Percentiles rank a stretch among this genome's conserved stretches.
These are phyloP conservation scores for Ptilonorhynchus violaceus DNA, from an alignment of 2,113 vertebrate species.

Conservation along the genomic window DNA sequence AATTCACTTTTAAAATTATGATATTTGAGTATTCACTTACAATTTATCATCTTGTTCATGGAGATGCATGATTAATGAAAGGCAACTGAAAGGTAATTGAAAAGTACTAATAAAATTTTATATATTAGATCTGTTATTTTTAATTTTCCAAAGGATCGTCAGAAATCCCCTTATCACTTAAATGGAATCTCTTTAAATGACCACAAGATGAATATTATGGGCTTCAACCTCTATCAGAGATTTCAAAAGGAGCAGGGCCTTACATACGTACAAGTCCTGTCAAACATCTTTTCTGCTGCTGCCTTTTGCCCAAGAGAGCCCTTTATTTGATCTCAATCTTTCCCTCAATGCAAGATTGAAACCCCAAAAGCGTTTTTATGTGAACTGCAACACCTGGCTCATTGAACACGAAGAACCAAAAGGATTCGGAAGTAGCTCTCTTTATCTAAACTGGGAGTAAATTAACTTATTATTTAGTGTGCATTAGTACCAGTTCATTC, in stretches of 20 bases:
- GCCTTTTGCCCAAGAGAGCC: not conserved
- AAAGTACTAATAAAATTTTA: slow-evolving; percentile 48
- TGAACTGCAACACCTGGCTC: not conserved
- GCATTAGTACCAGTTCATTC: not conserved
- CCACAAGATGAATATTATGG: not conserved
- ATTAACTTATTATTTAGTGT: not conserved
- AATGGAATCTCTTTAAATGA: not conserved
- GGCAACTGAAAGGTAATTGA: slow-evolving; percentile 41
- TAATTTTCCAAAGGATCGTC: slow-evolving; percentile 6
- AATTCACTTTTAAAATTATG: not conserved
- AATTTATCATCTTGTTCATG: slow-evolving; percentile 45
- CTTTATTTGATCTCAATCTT: not conserved
- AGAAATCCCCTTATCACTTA: not conserved
- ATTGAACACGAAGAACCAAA: not conserved
- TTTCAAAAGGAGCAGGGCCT: not conserved
- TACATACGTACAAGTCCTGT: not conserved
- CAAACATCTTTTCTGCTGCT: not conserved
- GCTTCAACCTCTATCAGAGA: not conserved
- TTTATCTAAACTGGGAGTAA: not conserved
- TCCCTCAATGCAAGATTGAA: not conserved
- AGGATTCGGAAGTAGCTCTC: not conserved
- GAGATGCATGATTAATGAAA: slow-evolving; percentile 51
- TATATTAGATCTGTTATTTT: slow-evolving; percentile 46
- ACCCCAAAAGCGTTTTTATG: not conserved
- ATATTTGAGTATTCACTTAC: slow-evolving; percentile 33